phyloP scores from a whole-genome alignment of 2,797 vertebrate species.

The Prionace glauca region DNA sequence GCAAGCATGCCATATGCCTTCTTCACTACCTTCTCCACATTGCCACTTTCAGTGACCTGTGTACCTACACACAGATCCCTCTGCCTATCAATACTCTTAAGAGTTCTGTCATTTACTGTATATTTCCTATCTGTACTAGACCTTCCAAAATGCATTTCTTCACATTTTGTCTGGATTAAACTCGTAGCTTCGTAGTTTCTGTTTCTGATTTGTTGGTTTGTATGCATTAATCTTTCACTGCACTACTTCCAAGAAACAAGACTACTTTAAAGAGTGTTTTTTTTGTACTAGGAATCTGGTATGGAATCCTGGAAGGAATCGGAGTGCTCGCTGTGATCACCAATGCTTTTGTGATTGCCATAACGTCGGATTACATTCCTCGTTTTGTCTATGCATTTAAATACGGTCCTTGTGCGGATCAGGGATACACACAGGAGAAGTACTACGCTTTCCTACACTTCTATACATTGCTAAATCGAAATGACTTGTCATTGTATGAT shows the following conservation, averaged over 20 bases:
- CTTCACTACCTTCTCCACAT: no score
- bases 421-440: slow-evolving; percentile 75
- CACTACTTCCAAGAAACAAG: neutral
- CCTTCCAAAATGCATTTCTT: no score
- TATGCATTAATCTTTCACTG: neutral
- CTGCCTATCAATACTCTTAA: no score
- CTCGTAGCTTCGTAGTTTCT: neutral
- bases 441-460: slow-evolving; percentile 48
- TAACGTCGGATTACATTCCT: slow-evolving; percentile 97
- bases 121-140: no score
- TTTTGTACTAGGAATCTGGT: slow-evolving; percentile 82
- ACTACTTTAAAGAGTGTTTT: slow-evolving; percentile 30
- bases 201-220: neutral
- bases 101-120: no score
- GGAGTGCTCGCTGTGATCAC: slow-evolving; percentile 96
- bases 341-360: slow-evolving; percentile 96
- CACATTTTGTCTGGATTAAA: no score
- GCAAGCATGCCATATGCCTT: no score
- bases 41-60: no score
- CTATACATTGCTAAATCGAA: neutral
- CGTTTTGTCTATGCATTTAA: slow-evolving; percentile 96
- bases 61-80: no score
- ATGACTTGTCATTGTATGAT: slow-evolving; percentile 19
- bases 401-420: slow-evolving; percentile 86
- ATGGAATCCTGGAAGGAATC: slow-evolving; percentile 94